phyloP scores from a whole-genome alignment of 2,888 invertebrate genomes.

The Ellobium chinense region DNA sequence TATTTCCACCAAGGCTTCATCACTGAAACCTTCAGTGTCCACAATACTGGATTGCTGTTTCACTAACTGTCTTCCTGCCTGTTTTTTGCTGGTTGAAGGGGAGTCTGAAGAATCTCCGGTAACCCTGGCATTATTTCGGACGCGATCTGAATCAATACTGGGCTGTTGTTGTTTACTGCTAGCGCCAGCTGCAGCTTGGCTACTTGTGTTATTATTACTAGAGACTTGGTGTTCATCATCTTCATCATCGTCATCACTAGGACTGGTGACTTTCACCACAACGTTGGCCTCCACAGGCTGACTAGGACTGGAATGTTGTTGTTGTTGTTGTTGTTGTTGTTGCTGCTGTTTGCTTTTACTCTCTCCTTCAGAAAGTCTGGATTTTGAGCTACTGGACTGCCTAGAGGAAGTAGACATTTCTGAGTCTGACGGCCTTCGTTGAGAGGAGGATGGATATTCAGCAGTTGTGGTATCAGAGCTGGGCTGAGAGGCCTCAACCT shows the following conservation, averaged over 20 bases:
- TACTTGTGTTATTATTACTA: neutral
- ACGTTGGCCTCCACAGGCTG: slow-evolving; percentile 44
- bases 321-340: neutral
- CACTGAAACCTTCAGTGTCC: slow-evolving; percentile 38
- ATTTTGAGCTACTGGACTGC: neutral
- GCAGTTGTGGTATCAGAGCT: neutral
- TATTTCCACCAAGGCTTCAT: slow-evolving; percentile 28
- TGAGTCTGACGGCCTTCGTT: neutral
- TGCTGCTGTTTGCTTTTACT: neutral
- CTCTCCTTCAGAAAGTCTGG: neutral
- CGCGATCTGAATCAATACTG: neutral
- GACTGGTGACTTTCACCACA: slow-evolving; percentile 16
- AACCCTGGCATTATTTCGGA: neutral
- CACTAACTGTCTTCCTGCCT: neutral
- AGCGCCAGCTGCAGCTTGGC: neutral
- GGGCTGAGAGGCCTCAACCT: too few species aligned
- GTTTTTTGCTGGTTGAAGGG: neutral
- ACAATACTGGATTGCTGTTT: slow-evolving; percentile 23
- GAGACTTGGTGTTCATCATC: neutral
- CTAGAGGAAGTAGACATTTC: neutral
- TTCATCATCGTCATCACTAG: slow-evolving; percentile 20
- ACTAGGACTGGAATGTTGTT: slow-evolving; percentile 10
- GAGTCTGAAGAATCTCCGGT: neutral
- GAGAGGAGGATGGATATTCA: neutral
- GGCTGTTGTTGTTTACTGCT: neutral